Evolutionary conservation across 1,140 invertebrate genomes (phyloP).

Genomic region (Drosophila truncata): DNA sequence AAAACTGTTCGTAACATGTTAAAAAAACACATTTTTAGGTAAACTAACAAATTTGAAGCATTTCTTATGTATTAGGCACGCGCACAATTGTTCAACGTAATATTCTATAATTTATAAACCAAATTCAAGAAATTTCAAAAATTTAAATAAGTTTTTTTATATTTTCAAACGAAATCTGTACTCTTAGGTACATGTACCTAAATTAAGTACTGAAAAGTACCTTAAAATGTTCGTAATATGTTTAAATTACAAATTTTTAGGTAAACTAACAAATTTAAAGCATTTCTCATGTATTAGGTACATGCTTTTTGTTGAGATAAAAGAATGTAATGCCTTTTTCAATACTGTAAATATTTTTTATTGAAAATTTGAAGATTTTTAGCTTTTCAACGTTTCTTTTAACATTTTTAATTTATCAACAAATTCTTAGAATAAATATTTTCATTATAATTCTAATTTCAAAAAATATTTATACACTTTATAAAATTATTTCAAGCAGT

Average conservation of each 20-base stretch:
- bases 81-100: too few species aligned
- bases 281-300: not conserved
- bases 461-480: too few species aligned
- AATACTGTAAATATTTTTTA: not conserved
- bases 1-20: not conserved
- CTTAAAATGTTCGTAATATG: not conserved
- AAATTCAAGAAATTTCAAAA: too few species aligned
- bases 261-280: not conserved
- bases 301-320: too few species aligned
- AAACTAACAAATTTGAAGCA: not conserved
- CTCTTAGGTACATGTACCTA: not conserved
- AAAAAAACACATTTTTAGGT: not conserved
- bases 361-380: too few species aligned
- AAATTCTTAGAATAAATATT: not conserved
- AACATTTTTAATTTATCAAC: not conserved
- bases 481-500: not conserved
- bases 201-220: not conserved
- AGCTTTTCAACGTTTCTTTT: not conserved
- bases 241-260: not conserved
- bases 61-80: not conserved
- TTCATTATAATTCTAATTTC: not conserved
- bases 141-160: not conserved
- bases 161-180: not conserved
- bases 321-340: not conserved
- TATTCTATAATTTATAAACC: too few species aligned